A percentile compares a stretch with the other conserved stretches of the same genome.
Conservation (phyloP, 2,113 vertebrate species). For the Gallinago media region DNA sequence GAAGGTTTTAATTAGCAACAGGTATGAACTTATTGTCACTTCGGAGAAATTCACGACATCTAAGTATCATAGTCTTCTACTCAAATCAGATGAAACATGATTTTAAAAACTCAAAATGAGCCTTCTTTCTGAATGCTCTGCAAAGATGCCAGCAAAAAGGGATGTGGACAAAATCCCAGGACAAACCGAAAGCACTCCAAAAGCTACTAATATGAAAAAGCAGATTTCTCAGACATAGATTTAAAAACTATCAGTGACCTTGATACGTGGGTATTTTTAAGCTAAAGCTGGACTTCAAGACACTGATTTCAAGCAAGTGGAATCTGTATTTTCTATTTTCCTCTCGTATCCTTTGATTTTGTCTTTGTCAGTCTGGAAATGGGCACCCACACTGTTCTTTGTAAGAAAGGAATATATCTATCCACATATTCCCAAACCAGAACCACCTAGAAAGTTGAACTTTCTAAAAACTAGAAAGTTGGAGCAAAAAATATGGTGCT, state of each 20-base stretch:
- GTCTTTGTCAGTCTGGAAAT: background rate
- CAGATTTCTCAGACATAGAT: background rate
- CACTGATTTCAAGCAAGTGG: background rate
- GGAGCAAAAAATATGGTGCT: background rate
- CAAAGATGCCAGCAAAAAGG: background rate
- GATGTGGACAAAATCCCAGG: background rate
- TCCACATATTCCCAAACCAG: background rate
- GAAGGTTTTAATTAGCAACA: slow-evolving; percentile 75
- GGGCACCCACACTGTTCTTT: background rate
- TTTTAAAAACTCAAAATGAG: slow-evolving; percentile 30
- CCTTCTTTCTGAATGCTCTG: background rate
- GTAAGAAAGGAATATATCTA: background rate
- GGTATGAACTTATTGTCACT: slow-evolving; percentile 62
- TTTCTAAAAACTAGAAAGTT: background rate
- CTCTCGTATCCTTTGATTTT: background rate
- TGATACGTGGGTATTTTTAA: background rate
- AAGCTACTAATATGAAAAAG: background rate
- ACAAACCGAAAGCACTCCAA: background rate
- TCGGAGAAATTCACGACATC: slow-evolving; percentile 10
- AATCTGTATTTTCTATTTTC: background rate
- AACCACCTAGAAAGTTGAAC: background rate
- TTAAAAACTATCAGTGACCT: background rate
- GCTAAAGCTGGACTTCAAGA: background rate
- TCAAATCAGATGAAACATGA: slow-evolving; percentile 35
- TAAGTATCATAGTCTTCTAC: background rate